phyloP scores from a whole-genome alignment of 2,797 vertebrate species.

The Podargus strigoides region DNA sequence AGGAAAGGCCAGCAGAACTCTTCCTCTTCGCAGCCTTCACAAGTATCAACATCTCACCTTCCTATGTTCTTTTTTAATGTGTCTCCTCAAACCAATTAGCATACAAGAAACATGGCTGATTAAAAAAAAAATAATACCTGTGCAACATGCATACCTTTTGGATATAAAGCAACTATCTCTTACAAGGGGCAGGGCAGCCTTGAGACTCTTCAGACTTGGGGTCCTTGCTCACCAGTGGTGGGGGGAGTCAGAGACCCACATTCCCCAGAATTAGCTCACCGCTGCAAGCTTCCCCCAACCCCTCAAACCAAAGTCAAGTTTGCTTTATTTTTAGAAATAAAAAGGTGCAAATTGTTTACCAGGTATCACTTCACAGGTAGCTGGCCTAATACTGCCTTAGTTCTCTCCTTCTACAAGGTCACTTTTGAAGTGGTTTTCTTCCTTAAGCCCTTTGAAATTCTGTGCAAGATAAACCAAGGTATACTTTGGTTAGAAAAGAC shows the following conservation, averaged over 20 bases:
- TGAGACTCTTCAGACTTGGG: background rate
- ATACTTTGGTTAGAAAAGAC: background rate
- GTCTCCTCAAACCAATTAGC: background rate
- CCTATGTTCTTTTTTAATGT: background rate
- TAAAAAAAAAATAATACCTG: too few species aligned
- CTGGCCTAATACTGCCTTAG: background rate
- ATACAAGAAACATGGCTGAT: background rate
- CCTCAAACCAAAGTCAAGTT: background rate
- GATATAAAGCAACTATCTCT: background rate
- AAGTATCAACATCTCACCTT: background rate
- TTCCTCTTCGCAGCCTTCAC: background rate
- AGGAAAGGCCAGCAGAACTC: background rate
- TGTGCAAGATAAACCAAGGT: background rate
- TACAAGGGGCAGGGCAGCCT: background rate
- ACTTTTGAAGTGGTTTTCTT: constrained; percentile 46
- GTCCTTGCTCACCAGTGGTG: background rate
- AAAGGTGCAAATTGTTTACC: constrained; percentile 23
- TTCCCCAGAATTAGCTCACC: background rate
- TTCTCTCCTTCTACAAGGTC: constrained; percentile 33
- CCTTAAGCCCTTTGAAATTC: constrained; percentile 38
- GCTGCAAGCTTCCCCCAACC: background rate
- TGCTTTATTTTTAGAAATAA: background rate
- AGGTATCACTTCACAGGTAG: background rate
- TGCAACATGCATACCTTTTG: accelerated
- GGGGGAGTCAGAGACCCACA: background rate